A percentile compares a stretch with the other conserved stretches of the same genome.
These are phyloP conservation scores for Aspidapion aeneum DNA, from an alignment of 2,888 invertebrate species.

Conservation along the genomic window DNA sequence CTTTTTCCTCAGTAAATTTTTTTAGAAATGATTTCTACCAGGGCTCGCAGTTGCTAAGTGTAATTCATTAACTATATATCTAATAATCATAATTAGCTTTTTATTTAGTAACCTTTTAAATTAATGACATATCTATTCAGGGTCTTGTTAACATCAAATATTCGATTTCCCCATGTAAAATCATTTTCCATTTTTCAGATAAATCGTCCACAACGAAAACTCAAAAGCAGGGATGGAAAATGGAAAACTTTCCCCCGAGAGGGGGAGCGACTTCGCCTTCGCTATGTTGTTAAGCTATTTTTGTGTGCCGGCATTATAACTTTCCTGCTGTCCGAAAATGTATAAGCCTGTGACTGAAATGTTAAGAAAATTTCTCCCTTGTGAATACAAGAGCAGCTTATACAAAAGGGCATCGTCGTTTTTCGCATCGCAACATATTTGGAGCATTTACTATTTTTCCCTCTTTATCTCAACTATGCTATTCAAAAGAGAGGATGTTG, in stretches of 20 bases:
- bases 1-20: too few relatives aligned
- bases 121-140: too few relatives aligned
- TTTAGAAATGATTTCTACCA: too few relatives aligned
- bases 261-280: slow-evolving; percentile 9
- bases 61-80: too few relatives aligned
- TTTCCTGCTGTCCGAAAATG: slow-evolving; percentile 24
- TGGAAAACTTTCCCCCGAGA: neutral
- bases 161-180: neutral
- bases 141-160: neutral
- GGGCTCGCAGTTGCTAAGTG: too few relatives aligned
- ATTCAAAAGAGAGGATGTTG: too few relatives aligned
- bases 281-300: slow-evolving; percentile 26
- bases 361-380: slow-evolving; percentile 49
- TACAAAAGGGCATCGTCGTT: slow-evolving; percentile 27
- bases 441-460: too few relatives aligned
- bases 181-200: neutral
- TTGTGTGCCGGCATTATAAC: slow-evolving; percentile 30
- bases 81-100: too few relatives aligned
- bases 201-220: neutral
- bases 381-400: slow-evolving; percentile 49
- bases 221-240: slow-evolving; percentile 1
- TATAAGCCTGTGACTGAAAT: slow-evolving; percentile 41
- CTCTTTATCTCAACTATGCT: too few relatives aligned
- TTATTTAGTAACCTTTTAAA: too few relatives aligned
- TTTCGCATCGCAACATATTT: too few relatives aligned